Evolutionary conservation across 2,888 invertebrate species (phyloP).

Genomic region (Apotomis capreana): DNA sequence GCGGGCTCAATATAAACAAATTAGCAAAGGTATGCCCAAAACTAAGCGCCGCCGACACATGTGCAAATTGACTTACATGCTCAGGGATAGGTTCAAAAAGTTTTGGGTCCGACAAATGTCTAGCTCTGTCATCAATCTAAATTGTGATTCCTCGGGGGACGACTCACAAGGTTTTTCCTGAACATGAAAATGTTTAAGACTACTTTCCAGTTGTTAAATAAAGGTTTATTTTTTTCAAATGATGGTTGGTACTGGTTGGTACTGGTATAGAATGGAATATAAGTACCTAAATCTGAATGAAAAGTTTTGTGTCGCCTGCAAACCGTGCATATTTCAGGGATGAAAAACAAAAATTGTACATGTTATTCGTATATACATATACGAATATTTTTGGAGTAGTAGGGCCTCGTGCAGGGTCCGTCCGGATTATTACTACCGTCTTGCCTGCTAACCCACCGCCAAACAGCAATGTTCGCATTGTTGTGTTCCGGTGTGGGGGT

Average conservation of each 20-base stretch:
- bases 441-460: no score
- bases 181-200: conserved; percentile 24
- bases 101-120: conserved; percentile 14
- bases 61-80: conserved; percentile 27
- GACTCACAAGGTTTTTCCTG: neutral
- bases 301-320: no score
- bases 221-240: conserved; percentile 1
- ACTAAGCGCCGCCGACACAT: conserved; percentile 8
- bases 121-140: conserved; percentile 32
- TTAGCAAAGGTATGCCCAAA: neutral
- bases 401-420: no score
- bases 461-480: no score
- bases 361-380: no score
- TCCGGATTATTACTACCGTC: no score
- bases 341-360: no score
- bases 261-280: no score
- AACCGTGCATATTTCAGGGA: no score
- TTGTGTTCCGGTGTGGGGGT: no score
- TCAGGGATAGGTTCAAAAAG: conserved; percentile 6
- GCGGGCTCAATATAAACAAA: neutral
- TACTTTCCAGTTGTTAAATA: conserved; percentile 21
- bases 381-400: no score
- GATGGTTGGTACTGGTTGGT: neutral
- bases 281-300: no score
- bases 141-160: conserved; percentile 22